A percentile compares a stretch with the other conserved stretches of the same genome.
phyloP scores from a whole-genome alignment of 1,140 invertebrate genomes.

The Colletes gigas region DNA sequence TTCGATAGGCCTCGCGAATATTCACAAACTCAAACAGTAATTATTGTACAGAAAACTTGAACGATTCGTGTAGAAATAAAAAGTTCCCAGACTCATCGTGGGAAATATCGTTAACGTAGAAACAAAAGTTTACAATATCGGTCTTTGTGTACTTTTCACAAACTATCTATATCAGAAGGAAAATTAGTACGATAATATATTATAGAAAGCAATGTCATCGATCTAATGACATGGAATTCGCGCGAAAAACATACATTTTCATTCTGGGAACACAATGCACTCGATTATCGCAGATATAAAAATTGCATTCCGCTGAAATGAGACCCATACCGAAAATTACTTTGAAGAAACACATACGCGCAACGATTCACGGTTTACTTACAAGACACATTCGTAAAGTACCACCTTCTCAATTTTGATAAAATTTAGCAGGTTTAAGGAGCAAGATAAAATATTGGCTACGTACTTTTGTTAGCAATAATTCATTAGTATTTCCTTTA shows the following conservation, averaged over 20 bases:
- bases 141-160: not conserved
- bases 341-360: not conserved
- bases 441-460: no score
- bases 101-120: not conserved
- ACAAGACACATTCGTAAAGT: not conserved
- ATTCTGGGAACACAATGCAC: not conserved
- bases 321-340: not conserved
- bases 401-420: no score
- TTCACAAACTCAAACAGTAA: not conserved
- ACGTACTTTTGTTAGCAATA: no score
- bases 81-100: not conserved
- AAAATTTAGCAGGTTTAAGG: no score
- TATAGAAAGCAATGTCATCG: not conserved
- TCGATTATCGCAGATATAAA: not conserved
- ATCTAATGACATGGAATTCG: not conserved
- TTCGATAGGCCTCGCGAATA: not conserved
- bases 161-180: not conserved
- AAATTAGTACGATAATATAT: not conserved
- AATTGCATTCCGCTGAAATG: not conserved
- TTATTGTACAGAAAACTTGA: not conserved
- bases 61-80: not conserved
- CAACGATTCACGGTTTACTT: not conserved
- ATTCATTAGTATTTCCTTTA: no score
- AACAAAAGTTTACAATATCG: not conserved
- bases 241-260: not conserved